Evolutionary conservation across 2,888 invertebrate genomes (phyloP).

Genomic region (Phortica magna): DNA sequence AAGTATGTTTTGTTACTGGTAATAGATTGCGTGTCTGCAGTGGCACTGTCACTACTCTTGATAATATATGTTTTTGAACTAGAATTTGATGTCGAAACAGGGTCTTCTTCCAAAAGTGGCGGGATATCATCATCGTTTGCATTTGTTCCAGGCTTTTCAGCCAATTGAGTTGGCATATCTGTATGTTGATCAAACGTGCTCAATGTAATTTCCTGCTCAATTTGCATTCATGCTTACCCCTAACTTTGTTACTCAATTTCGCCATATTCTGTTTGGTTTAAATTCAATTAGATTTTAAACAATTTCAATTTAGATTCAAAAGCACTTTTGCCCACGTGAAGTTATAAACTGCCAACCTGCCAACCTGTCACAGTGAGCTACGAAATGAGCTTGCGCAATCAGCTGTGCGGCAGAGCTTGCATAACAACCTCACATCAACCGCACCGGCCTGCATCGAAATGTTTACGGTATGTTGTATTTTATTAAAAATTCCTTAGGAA

Average conservation of each 20-base stretch:
- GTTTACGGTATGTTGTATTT: conserved; percentile 15
- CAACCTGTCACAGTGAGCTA: no score
- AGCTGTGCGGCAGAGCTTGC: no score
- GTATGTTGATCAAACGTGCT: neutral
- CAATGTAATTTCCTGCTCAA: no score
- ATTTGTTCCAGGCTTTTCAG: neutral
- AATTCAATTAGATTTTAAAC: no score
- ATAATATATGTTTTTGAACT: neutral
- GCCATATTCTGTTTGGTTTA: no score
- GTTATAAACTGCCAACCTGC: neutral
- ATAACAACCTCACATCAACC: no score
- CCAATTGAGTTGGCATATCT: neutral
- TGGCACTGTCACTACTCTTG: conserved; percentile 18
- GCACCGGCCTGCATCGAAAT: neutral
- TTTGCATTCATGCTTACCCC: no score
- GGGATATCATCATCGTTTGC: neutral
- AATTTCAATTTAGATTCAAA: no score
- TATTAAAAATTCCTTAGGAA: conserved; percentile 7
- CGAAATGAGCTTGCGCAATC: no score
- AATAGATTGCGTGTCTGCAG: conserved; percentile 2
- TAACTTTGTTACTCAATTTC: no score
- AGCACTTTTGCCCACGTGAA: no score
- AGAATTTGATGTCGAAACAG: neutral
- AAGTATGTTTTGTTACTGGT: neutral
- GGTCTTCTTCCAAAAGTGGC: neutral